phyloP scores from a whole-genome alignment of 2,888 invertebrate species.

The Acanthopleura granulata region DNA sequence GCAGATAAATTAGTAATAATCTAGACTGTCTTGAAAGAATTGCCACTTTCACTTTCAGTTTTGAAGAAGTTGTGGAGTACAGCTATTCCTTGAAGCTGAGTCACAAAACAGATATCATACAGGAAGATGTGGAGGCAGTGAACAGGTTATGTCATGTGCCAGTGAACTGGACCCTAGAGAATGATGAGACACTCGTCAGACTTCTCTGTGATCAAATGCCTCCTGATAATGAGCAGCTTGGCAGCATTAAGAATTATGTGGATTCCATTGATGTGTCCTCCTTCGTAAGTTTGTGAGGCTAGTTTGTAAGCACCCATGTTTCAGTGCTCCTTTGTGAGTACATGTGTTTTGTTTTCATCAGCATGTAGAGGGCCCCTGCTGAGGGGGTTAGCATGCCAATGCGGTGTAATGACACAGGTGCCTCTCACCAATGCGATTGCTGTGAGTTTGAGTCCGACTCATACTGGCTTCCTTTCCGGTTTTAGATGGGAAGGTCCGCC shows the following conservation, averaged over 20 bases:
- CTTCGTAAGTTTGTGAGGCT: slow-evolving; percentile 45
- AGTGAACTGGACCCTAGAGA: slow-evolving; percentile 60
- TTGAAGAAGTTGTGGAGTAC: slow-evolving; percentile 61
- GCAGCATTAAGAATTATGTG: slow-evolving; percentile 64
- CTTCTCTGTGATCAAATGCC: slow-evolving; percentile 61
- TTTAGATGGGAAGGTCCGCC: no score
- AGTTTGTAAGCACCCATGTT: no score
- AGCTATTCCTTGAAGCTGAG: slow-evolving; percentile 54
- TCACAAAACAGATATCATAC: slow-evolving; percentile 37
- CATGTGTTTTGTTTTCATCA: no score
- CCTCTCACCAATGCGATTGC: no score
- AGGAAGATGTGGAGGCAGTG: slow-evolving; percentile 55
- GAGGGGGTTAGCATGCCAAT: no score
- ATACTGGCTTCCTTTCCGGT: no score
- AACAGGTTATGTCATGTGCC: slow-evolving; percentile 48
- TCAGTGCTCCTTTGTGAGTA: no score
- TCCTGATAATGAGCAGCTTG: slow-evolving; percentile 60
- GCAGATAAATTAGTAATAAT: no score
- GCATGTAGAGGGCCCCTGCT: no score
- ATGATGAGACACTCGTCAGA: slow-evolving; percentile 64
- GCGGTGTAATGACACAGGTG: no score
- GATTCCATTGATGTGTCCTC: slow-evolving; percentile 67
- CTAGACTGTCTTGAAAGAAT: no score
- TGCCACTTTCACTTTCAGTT: slow-evolving; percentile 42
- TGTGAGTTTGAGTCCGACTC: no score